A percentile compares a stretch with the other conserved stretches of the same genome.
Evolutionary conservation across 1,140 invertebrate genomes (phyloP).

Genomic region (Bombus balteatus): DNA sequence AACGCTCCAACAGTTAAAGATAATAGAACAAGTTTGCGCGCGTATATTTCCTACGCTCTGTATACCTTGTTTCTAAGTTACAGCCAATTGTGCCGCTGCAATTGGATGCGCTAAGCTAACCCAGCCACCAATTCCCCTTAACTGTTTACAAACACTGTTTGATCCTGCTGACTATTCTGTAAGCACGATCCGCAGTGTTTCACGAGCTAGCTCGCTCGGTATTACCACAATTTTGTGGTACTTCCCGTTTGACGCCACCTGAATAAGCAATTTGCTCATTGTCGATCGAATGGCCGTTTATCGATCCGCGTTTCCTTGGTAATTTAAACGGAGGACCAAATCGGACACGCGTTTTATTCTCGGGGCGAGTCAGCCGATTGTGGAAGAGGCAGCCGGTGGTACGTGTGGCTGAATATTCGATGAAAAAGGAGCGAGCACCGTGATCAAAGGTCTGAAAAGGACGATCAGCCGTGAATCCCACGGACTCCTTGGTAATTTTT

Average conservation of each 20-base stretch:
- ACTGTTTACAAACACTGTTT: slow-evolving; percentile 46
- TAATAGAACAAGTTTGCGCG: slow-evolving; percentile 21
- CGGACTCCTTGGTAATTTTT: slow-evolving; percentile 74
- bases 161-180: slow-evolving; percentile 35
- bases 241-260: neutral
- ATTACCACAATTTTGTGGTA: slow-evolving; percentile 10
- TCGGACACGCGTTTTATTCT: neutral
- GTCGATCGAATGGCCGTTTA: neutral
- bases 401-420: slow-evolving; percentile 4
- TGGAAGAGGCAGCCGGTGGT: neutral
- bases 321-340: neutral
- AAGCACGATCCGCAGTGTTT: slow-evolving; percentile 13
- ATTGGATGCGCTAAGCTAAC: slow-evolving; percentile 19
- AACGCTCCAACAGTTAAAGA: slow-evolving; percentile 13
- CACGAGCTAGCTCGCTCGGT: neutral
- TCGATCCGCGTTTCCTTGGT: neutral
- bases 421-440: neutral
- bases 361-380: neutral
- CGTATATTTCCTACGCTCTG: slow-evolving; percentile 3
- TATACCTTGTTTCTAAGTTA: slow-evolving; percentile 28
- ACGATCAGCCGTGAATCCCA: slow-evolving; percentile 52
- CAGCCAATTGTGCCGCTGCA: slow-evolving; percentile 28
- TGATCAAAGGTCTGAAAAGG: slow-evolving; percentile 25
- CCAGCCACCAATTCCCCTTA: slow-evolving; percentile 13
- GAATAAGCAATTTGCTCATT: slow-evolving; percentile 17